phyloP scores from a whole-genome alignment of 2,888 invertebrate genomes.

The Stegana nigrithorax region DNA sequence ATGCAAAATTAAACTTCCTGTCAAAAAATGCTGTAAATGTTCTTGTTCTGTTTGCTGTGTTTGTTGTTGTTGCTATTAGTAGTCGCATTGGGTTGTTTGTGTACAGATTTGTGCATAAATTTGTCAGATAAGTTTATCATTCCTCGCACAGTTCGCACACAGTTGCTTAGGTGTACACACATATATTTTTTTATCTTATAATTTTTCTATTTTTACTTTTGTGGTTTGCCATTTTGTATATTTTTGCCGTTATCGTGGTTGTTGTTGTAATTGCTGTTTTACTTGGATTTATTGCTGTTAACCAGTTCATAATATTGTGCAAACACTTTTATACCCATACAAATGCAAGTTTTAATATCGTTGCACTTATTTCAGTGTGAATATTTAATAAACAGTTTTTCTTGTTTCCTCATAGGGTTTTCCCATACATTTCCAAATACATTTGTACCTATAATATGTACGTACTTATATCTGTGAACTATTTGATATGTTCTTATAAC shows the following conservation, averaged over 20 bases:
- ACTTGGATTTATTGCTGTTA: not conserved
- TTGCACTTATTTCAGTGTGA: too few relatives aligned
- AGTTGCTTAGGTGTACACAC: not conserved
- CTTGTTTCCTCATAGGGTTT: too few relatives aligned
- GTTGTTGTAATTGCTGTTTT: not conserved
- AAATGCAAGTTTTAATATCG: too few relatives aligned
- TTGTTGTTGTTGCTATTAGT: not conserved
- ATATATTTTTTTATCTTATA: not conserved
- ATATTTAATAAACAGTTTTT: too few relatives aligned
- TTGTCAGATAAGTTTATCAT: conserved; percentile 25
- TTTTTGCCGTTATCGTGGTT: not conserved
- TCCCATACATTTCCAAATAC: too few relatives aligned
- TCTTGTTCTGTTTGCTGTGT: conserved; percentile 21
- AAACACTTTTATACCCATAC: not conserved
- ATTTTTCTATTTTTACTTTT: not conserved
- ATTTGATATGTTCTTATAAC: too few relatives aligned
- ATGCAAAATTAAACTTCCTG: conserved; percentile 55
- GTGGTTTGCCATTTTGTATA: conserved; percentile 4
- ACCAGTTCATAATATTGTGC: not conserved
- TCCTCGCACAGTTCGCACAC: not conserved
- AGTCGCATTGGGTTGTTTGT: not conserved
- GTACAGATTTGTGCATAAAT: conserved; percentile 42
- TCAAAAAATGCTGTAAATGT: conserved; percentile 29
- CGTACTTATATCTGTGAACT: too few relatives aligned
- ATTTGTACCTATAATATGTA: too few relatives aligned